A percentile compares a stretch with the other conserved stretches of the same genome.
Conservation (phyloP, 2,888 invertebrate genomes). For the Adelphocoris suturalis region DNA sequence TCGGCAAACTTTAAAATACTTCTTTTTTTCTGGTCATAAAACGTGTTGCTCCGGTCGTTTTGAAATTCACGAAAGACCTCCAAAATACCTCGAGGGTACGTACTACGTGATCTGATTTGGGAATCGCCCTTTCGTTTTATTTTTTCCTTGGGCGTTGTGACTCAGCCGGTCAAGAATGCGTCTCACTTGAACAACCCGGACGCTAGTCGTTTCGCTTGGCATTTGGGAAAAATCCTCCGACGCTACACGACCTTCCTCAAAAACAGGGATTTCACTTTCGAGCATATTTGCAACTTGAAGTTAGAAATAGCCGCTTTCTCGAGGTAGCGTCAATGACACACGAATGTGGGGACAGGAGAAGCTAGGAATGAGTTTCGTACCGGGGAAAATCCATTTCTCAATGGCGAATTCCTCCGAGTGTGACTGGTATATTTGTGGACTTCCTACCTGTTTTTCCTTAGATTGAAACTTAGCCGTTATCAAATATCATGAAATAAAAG, state of each 20-base stretch:
- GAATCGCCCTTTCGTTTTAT: conserved; percentile 9
- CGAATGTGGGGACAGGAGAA: too few relatives aligned
- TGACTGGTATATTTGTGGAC: too few relatives aligned
- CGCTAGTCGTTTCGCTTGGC: not conserved
- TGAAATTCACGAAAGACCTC: conserved; percentile 28
- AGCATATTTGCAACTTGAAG: not conserved
- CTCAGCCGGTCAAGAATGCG: conserved; percentile 7
- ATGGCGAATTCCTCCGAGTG: too few relatives aligned
- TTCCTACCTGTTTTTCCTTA: too few relatives aligned
- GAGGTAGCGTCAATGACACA: not conserved
- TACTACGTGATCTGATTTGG: conserved; percentile 24
- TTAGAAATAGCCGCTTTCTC: not conserved
- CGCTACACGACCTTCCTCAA: conserved; percentile 23
- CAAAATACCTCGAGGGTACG: not conserved
- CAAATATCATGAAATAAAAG: too few relatives aligned
- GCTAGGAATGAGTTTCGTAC: too few relatives aligned
- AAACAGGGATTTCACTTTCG: not conserved
- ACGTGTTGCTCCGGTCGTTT: conserved; percentile 2
- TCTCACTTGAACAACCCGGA: not conserved
- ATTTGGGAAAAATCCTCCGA: not conserved
- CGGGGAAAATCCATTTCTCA: too few relatives aligned
- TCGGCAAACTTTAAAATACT: not conserved
- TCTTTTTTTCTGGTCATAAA: conserved; percentile 11
- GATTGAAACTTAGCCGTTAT: too few relatives aligned
- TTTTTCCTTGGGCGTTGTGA: not conserved